Percentiles rank a stretch among this genome's conserved stretches.
phyloP scores from a whole-genome alignment of 1,140 invertebrate species.

The Solenopsis fugax region DNA sequence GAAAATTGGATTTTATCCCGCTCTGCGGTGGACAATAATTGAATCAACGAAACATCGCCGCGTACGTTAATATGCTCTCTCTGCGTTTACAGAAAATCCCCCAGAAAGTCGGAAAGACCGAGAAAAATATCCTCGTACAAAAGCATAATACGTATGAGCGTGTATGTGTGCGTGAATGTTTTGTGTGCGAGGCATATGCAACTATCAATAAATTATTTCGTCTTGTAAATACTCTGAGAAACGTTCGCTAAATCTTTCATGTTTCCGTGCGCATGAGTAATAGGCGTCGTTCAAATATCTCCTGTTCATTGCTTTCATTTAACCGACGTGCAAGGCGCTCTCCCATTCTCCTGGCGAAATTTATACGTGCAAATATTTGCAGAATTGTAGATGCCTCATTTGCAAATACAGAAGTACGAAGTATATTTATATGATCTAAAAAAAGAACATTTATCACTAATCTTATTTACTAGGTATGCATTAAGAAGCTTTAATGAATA shows the following conservation, averaged over 20 bases:
- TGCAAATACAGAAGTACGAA: constrained; percentile 3
- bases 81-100: constrained; percentile 9
- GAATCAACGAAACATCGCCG: constrained; percentile 10
- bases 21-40: constrained; percentile 28
- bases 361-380: constrained; percentile 45
- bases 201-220: constrained; percentile 37
- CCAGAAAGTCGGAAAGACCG: neutral
- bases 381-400: constrained; percentile 42
- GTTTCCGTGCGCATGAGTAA: constrained; percentile 1
- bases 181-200: too few species aligned
- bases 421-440: neutral
- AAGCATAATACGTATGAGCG: too few species aligned
- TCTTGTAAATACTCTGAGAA: constrained; percentile 17
- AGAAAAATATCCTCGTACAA: neutral
- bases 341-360: constrained; percentile 12
- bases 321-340: neutral
- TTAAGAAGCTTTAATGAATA: neutral
- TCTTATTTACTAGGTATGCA: neutral
- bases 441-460: neutral
- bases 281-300: constrained; percentile 19
- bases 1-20: constrained; percentile 48
- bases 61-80: neutral
- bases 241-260: constrained; percentile 28
- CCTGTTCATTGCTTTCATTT: constrained; percentile 33
- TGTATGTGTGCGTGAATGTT: too few species aligned